phyloP scores from a whole-genome alignment of 2,113 vertebrate species.

The Halcyon malimbica region DNA sequence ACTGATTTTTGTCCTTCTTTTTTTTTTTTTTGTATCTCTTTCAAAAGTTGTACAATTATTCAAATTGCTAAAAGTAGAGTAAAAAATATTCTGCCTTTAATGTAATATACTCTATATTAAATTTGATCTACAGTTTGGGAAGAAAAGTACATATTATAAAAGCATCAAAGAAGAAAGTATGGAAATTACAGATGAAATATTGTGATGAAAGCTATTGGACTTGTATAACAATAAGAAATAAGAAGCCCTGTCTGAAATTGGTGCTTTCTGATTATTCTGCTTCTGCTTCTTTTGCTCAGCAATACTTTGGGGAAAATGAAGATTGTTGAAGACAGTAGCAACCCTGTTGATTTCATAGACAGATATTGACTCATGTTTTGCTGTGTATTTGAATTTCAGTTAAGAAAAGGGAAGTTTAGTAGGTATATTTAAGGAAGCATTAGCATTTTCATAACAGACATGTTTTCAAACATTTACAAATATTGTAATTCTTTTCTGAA shows the following conservation, averaged over 20 bases:
- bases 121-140: neutral
- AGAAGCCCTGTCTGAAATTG: neutral
- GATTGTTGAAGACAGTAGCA: neutral
- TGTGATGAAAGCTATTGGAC: neutral
- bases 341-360: neutral
- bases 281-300: neutral
- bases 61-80: neutral
- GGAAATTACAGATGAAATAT: neutral
- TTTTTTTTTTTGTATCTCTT: fast-evolving
- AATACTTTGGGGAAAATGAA: neutral
- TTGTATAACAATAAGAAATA: neutral
- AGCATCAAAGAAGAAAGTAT: neutral
- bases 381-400: neutral
- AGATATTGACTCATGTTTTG: neutral
- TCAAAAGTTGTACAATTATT: neutral
- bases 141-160: neutral
- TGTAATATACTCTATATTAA: neutral
- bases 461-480: neutral
- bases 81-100: neutral
- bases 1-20: neutral
- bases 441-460: neutral
- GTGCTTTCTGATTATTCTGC: neutral
- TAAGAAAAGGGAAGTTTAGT: neutral
- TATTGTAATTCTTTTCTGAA: neutral
- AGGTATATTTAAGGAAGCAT: neutral